These are phyloP conservation scores for Phalanger gymnotis DNA, from an alignment of 2,797 vertebrate species.

Conservation along the genomic window DNA sequence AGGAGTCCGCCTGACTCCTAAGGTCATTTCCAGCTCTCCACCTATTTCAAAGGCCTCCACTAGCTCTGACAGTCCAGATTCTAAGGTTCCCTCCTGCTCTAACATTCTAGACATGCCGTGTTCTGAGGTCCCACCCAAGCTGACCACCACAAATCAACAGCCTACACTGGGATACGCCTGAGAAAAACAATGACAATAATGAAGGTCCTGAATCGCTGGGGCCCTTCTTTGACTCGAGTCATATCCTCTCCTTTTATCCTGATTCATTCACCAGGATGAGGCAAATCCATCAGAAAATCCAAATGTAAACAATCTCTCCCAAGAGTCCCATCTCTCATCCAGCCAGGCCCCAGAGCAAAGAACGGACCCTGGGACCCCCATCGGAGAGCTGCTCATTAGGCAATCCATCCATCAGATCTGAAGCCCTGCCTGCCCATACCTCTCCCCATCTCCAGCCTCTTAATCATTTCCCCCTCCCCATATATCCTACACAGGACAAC, in stretches of 20 bases:
- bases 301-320: background rate
- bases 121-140: background rate
- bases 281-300: background rate
- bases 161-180: background rate
- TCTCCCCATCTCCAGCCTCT: background rate
- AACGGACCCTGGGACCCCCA: background rate
- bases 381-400: background rate
- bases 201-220: background rate
- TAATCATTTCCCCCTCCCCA: background rate
- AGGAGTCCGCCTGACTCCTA: background rate
- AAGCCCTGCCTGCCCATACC: background rate
- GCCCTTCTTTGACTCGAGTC: background rate
- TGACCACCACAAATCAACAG: background rate
- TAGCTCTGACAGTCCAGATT: background rate
- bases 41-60: background rate
- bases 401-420: background rate
- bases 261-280: background rate
- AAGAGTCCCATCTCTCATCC: background rate
- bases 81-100: background rate
- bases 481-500: background rate
- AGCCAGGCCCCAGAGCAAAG: background rate
- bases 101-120: background rate
- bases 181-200: background rate
- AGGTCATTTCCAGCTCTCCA: background rate
- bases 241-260: background rate